phyloP scores from a whole-genome alignment of 1,140 invertebrate species.

The Atta cephalotes region DNA sequence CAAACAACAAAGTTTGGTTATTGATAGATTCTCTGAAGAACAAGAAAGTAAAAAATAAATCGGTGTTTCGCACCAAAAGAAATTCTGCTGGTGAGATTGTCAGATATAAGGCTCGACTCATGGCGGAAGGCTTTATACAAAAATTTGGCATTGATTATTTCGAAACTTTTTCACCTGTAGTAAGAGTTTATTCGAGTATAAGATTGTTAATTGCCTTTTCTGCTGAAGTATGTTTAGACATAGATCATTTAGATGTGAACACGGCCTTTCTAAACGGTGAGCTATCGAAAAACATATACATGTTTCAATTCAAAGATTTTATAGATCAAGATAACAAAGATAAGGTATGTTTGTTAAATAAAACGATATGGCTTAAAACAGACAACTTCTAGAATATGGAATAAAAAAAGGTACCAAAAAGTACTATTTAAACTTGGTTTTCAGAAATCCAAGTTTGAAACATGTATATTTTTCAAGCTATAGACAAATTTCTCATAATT shows the following conservation, averaged over 20 bases:
- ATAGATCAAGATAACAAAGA: too few species aligned
- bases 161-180: neutral
- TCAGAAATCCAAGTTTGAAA: too few species aligned
- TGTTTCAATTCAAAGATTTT: too few species aligned
- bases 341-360: too few species aligned
- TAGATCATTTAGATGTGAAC: neutral
- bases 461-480: too few species aligned
- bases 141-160: neutral
- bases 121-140: neutral
- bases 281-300: neutral
- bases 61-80: neutral
- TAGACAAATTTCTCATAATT: too few species aligned
- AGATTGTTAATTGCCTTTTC: neutral
- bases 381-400: neutral
- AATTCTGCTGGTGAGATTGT: neutral
- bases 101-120: neutral
- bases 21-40: neutral
- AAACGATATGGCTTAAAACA: too few species aligned
- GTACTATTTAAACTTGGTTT: too few species aligned
- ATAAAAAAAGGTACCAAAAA: too few species aligned
- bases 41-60: neutral
- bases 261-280: neutral
- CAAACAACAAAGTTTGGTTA: neutral
- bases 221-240: neutral
- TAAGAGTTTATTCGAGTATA: neutral